phyloP scores from a whole-genome alignment of 2,113 vertebrate genomes.

The Helogale parvula region DNA sequence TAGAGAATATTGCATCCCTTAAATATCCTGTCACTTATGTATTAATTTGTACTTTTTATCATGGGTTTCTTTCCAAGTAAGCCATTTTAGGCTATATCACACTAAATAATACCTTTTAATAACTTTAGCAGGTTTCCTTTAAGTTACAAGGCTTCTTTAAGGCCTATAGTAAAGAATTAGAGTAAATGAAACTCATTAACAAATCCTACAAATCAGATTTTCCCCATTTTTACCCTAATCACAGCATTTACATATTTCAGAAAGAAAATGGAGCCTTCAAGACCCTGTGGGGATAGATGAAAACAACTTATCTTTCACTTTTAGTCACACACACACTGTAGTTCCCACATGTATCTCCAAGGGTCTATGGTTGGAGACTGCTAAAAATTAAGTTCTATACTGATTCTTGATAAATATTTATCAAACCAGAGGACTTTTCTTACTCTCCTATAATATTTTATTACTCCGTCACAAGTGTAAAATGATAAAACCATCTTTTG shows the following conservation, averaged over 20 bases:
- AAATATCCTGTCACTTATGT: background rate
- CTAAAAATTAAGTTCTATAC: background rate
- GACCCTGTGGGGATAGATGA: background rate
- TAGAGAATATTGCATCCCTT: background rate
- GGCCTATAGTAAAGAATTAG: background rate
- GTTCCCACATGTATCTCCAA: background rate
- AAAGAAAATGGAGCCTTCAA: background rate
- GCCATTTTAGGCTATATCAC: constrained; percentile 9
- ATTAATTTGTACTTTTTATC: constrained; percentile 33
- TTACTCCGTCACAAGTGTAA: background rate
- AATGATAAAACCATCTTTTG: constrained; percentile 6
- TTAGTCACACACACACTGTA: background rate
- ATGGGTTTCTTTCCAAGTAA: background rate
- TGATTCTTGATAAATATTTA: constrained; percentile 11
- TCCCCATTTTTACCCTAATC: background rate
- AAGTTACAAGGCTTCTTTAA: constrained; percentile 22
- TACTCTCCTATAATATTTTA: background rate
- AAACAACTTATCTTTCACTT: constrained; percentile 29
- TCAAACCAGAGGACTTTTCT: background rate
- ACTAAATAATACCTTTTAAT: constrained; percentile 54
- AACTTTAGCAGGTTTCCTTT: background rate
- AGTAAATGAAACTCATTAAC: constrained; percentile 11
- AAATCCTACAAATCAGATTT: background rate
- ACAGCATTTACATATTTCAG: constrained; percentile 26
- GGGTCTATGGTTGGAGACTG: background rate